Conservation (phyloP, 2,797 vertebrate genomes). For the Scolopax bukidnonensis region DNA sequence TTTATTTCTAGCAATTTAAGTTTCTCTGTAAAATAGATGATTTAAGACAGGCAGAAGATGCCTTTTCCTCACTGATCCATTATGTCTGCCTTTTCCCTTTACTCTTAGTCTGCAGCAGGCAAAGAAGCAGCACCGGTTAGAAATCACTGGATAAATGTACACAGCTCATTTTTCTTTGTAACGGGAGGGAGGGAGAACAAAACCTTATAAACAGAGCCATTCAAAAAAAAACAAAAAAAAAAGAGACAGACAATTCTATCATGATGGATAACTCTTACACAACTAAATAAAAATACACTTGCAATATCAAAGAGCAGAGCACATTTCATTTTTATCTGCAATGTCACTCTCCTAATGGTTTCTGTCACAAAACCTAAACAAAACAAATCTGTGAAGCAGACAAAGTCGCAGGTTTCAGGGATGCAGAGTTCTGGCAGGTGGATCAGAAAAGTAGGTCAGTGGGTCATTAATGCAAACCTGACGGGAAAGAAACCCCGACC, state of each 20-base stretch:
- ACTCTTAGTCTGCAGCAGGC: slow-evolving; percentile 22
- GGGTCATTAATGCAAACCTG: slow-evolving; percentile 68
- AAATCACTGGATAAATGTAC: slow-evolving; percentile 45
- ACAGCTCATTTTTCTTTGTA: slow-evolving; percentile 65
- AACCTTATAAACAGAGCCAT: slow-evolving; percentile 5
- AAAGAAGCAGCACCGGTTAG: neutral
- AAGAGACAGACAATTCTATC: neutral
- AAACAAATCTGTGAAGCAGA: slow-evolving; percentile 50
- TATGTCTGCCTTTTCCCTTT: slow-evolving; percentile 55
- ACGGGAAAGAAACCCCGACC: slow-evolving; percentile 36
- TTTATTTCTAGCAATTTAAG: slow-evolving; percentile 66
- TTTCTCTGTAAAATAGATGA: slow-evolving; percentile 61
- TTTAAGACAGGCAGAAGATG: slow-evolving; percentile 70
- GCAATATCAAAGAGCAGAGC: neutral
- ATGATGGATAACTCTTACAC: slow-evolving; percentile 43
- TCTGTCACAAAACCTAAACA: slow-evolving; percentile 62
- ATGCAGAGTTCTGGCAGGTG: slow-evolving; percentile 52
- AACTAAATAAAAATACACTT: slow-evolving; percentile 56
- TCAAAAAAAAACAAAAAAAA: neutral
- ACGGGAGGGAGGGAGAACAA: slow-evolving; percentile 22
- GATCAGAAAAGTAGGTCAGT: slow-evolving; percentile 78
- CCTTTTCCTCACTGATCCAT: slow-evolving; percentile 62
- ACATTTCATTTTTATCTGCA: slow-evolving; percentile 54
- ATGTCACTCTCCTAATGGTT: slow-evolving; percentile 54
- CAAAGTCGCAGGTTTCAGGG: slow-evolving; percentile 16